Evolutionary conservation across 1,140 invertebrate genomes (phyloP).

Genomic region (Bombus picipes): DNA sequence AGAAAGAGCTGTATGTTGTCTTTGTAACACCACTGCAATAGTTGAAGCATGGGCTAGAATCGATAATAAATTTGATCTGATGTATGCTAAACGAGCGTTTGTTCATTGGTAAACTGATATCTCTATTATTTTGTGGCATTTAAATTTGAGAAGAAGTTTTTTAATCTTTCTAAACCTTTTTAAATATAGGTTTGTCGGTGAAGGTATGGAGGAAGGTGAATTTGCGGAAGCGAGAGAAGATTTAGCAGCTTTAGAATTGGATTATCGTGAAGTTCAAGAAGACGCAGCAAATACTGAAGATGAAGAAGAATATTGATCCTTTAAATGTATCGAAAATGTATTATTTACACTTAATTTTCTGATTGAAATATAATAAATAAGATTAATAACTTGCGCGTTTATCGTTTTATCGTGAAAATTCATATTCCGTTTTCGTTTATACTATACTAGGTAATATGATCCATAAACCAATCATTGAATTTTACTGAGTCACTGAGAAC

Average conservation of each 20-base stretch:
- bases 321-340: too few relatives aligned
- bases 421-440: background rate
- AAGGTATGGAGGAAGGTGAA: slow-evolving; percentile 92
- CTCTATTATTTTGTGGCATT: background rate
- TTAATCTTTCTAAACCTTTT: background rate
- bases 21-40: slow-evolving; percentile 91
- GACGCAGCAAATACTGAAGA: slow-evolving; percentile 70
- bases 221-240: slow-evolving; percentile 90
- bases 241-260: slow-evolving; percentile 88
- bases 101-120: slow-evolving; percentile 86
- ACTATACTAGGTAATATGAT: background rate
- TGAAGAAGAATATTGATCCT: slow-evolving; percentile 66
- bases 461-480: too few relatives aligned
- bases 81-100: slow-evolving; percentile 90
- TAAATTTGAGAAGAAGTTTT: background rate
- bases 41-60: slow-evolving; percentile 89
- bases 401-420: background rate
- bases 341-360: background rate
- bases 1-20: slow-evolving; percentile 88
- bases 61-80: slow-evolving; percentile 89
- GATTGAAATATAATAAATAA: slow-evolving; percentile 1
- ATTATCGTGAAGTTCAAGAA: slow-evolving; percentile 85
- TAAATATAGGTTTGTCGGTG: slow-evolving; percentile 83
- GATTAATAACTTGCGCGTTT: background rate
- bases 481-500: background rate